Conservation (phyloP, 2,113 vertebrate genomes). For the Polypterus senegalus region DNA sequence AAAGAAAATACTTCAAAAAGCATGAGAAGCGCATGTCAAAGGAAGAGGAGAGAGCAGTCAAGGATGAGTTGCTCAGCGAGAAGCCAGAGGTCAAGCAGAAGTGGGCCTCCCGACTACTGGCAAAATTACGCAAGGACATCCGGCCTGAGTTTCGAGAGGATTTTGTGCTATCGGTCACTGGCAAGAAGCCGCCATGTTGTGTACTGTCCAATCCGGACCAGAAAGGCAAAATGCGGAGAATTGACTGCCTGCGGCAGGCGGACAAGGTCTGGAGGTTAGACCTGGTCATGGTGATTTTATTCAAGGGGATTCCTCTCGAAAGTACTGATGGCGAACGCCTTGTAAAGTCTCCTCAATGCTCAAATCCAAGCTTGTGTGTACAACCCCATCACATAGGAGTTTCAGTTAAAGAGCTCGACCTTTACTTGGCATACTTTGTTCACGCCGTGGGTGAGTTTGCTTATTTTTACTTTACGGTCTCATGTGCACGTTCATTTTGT, state of each 20-base stretch:
- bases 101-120: conserved; percentile 95
- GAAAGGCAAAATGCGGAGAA: conserved; percentile 98
- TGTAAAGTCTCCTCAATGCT: conserved; percentile 96
- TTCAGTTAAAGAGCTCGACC: conserved; percentile 97
- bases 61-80: conserved; percentile 93
- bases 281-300: conserved; percentile 99
- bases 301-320: conserved; percentile 98
- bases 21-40: conserved; percentile 99
- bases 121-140: conserved; percentile 96
- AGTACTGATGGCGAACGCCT: conserved; percentile 97
- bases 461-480: neutral
- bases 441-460: conserved; percentile 81
- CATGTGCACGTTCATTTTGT: neutral
- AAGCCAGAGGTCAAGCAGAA: conserved; percentile 98
- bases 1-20: conserved; percentile 99
- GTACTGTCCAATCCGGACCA: conserved; percentile 98
- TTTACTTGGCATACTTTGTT: conserved; percentile 98
- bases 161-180: conserved; percentile 96
- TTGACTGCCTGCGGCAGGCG: conserved; percentile 96
- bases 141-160: conserved; percentile 97
- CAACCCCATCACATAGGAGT: conserved; percentile 98
- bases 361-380: conserved; percentile 89
- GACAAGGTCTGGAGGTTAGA: conserved; percentile 97
- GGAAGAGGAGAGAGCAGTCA: conserved; percentile 96
- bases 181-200: conserved; percentile 93